Evolutionary conservation across 2,888 invertebrate genomes (phyloP), one percentile per base, ranked within the genome.

Genomic region (Pristionchus fissidentatus): DNA sequence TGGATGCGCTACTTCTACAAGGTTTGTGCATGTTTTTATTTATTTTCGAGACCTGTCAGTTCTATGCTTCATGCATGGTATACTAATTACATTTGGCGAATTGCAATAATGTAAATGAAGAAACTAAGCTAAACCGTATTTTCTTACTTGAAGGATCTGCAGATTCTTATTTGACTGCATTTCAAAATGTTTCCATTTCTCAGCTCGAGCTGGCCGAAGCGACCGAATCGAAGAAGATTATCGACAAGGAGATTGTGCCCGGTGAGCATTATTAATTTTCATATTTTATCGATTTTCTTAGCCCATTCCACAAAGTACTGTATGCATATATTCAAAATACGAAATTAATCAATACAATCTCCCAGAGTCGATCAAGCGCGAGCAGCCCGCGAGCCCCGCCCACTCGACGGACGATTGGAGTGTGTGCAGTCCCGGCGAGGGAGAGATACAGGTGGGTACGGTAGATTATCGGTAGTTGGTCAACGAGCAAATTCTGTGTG

Each of bases 1-100:
- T 96, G 96, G 96, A 95, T 95, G 92, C 94, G 96, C 78, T 96
- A 96, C 93, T 94, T 96, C 90, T 96, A 96, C 93, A 95, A 95
- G 91, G 95, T 96, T 91, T 95, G 96, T n/a, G 93, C 26, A 1
- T 0, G 26, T 26, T 32, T 41, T n/a, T n/a, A n/a, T n/a, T n/a
- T n/a, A n/a, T n/a, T n/a, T n/a, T n/a, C n/a, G n/a, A n/a, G n/a
- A n/a, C n/a, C n/a, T n/a, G n/a, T n/a, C n/a, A n/a, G n/a, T n/a
- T n/a, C n/a, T n/a, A n/a, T n/a, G n/a, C n/a, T n/a, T n/a, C n/a
- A n/a, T n/a, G n/a, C n/a, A n/a, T n/a, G n/a, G n/a, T n/a, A n/a
- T n/a, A n/a, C n/a, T n/a, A n/a, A n/a, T n/a, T n/a, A n/a, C n/a
- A n/a, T n/a, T n/a, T n/a, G n/a, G n/a, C n/a, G n/a, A n/a, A n/a